A percentile compares a stretch with the other conserved stretches of the same genome.
Conservation (phyloP, 2,797 vertebrate genomes). For the Peromyscus nudipes region DNA sequence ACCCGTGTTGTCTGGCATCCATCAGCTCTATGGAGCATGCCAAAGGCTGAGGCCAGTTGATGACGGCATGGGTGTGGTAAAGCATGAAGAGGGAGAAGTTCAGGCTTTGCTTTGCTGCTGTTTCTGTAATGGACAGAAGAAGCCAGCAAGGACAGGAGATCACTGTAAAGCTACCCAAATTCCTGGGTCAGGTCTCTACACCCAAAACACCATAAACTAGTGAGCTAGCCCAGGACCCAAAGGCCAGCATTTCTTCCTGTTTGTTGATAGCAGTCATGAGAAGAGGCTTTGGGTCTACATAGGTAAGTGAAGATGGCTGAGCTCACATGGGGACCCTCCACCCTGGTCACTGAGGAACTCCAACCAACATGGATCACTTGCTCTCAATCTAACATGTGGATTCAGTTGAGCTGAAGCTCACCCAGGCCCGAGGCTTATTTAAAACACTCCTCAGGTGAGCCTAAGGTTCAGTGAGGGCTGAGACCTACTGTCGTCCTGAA, state of each 20-base stretch:
- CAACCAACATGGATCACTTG: too few relatives aligned
- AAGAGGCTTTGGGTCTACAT: background rate
- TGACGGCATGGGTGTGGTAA: background rate
- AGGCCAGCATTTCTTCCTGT: background rate
- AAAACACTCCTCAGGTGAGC: background rate
- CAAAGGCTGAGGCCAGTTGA: background rate
- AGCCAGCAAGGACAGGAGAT: background rate
- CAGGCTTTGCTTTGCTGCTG: fast-evolving
- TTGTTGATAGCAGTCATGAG: background rate
- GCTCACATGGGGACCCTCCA: background rate
- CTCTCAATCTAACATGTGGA: background rate
- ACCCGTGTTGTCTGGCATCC: fast-evolving
- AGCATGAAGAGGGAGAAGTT: background rate
- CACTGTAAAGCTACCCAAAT: background rate
- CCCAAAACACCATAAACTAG: background rate
- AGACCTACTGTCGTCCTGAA: background rate
- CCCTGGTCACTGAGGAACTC: too few relatives aligned
- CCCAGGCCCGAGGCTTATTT: background rate
- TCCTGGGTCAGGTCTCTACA: fast-evolving
- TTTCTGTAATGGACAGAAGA: background rate
- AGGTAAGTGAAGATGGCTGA: background rate
- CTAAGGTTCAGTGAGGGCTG: background rate
- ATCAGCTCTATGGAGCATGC: background rate
- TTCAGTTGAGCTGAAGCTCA: background rate
- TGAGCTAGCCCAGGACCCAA: background rate